Percentiles rank a stretch among this genome's conserved stretches.
These are phyloP conservation scores for Pardosa pseudoannulata DNA, from an alignment of 2,888 invertebrate species.

Conservation along the genomic window DNA sequence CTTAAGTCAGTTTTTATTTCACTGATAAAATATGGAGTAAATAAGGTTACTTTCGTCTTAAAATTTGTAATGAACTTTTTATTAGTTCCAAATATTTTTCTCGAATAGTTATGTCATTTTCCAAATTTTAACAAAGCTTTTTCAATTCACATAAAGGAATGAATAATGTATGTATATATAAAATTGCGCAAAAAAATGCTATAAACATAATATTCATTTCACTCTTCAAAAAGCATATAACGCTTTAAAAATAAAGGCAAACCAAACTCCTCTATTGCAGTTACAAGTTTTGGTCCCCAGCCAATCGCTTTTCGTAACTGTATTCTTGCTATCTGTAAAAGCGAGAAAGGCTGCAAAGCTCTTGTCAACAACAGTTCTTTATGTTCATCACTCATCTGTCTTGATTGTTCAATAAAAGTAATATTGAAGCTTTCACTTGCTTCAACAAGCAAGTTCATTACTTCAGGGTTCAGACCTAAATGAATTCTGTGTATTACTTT, in stretches of 20 bases:
- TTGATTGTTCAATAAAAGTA: slow-evolving; percentile 87
- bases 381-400: slow-evolving; percentile 82
- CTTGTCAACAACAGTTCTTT: slow-evolving; percentile 83
- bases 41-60: too few species aligned
- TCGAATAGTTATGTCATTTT: too few species aligned
- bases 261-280: slow-evolving; percentile 81
- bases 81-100: too few species aligned
- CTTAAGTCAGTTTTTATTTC: too few species aligned
- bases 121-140: too few species aligned
- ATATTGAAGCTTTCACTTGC: slow-evolving; percentile 87
- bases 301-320: slow-evolving; percentile 82
- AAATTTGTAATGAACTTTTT: too few species aligned
- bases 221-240: slow-evolving; percentile 83
- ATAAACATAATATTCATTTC: too few species aligned
- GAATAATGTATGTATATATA: too few species aligned
- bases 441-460: slow-evolving; percentile 83
- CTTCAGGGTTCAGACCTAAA: slow-evolving; percentile 78
- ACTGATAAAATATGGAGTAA: too few species aligned
- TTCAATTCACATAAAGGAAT: too few species aligned
- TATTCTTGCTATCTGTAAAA: slow-evolving; percentile 83
- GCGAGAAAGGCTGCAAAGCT: slow-evolving; percentile 83
- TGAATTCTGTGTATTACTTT: slow-evolving; percentile 86
- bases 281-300: slow-evolving; percentile 57
- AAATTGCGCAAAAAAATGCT: too few species aligned
- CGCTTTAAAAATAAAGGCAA: slow-evolving; percentile 83